phyloP scores from a whole-genome alignment of 2,113 vertebrate genomes.

The Corythornis vintsioides region DNA sequence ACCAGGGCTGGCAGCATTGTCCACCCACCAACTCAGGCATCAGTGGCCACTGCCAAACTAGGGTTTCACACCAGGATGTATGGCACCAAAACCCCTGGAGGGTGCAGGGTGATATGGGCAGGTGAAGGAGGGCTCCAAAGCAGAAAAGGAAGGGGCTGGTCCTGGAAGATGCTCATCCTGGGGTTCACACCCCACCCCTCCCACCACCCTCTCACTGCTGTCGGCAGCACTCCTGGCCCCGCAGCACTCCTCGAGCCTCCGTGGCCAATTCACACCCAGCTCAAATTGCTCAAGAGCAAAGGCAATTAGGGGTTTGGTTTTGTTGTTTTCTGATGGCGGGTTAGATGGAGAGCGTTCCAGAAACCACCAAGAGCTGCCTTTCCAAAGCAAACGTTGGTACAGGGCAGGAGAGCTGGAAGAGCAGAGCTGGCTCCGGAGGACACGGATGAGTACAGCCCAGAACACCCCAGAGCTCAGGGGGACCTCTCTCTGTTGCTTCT shows the following conservation, averaged over 20 bases:
- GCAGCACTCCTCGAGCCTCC: not conserved
- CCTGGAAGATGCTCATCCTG: not conserved
- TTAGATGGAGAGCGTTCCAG: constrained; percentile 11
- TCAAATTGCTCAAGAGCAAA: constrained; percentile 16
- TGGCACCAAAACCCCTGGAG: not conserved
- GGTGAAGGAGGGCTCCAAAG: rapidly evolving
- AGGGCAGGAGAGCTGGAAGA: not conserved
- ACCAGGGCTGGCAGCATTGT: no score
- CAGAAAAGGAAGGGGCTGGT: not conserved
- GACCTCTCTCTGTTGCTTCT: rapidly evolving
- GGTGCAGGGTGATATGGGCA: rapidly evolving
- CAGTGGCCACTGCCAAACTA: rapidly evolving
- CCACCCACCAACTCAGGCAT: not conserved
- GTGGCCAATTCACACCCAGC: constrained; percentile 11
- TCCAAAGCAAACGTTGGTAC: constrained; percentile 30
- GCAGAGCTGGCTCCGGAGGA: not conserved
- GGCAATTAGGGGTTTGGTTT: constrained; percentile 14
- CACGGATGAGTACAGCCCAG: rapidly evolving
- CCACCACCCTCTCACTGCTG: rapidly evolving
- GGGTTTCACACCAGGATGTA: rapidly evolving
- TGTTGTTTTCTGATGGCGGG: constrained; percentile 31
- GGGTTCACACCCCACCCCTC: not conserved
- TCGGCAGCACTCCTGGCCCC: not conserved
- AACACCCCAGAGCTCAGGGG: not conserved
- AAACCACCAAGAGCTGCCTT: not conserved